These are phyloP conservation scores for Melozone crissalis DNA, from an alignment of 2,113 vertebrate genomes.

Conservation along the genomic window DNA sequence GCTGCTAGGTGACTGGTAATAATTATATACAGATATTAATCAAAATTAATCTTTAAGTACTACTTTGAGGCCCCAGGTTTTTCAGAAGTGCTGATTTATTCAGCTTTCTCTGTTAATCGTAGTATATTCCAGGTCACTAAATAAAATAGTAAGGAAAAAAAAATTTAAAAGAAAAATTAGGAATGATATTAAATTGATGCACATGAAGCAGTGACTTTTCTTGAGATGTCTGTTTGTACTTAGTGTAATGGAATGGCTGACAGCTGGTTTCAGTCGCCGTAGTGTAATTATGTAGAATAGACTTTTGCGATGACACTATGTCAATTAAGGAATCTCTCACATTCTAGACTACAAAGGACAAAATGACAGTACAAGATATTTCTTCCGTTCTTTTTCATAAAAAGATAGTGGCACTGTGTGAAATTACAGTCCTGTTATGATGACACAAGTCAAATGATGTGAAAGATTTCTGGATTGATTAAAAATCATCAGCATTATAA, in stretches of 20 bases:
- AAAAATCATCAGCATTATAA: slow-evolving; percentile 61
- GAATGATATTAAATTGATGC: slow-evolving; percentile 59
- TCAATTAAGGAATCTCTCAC: slow-evolving; percentile 67
- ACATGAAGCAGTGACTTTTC: slow-evolving; percentile 50
- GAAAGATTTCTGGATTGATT: slow-evolving; percentile 63
- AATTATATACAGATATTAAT: slow-evolving; percentile 31
- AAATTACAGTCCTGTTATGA: slow-evolving; percentile 58
- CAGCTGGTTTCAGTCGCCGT: slow-evolving; percentile 69
- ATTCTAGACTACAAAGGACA: slow-evolving; percentile 68
- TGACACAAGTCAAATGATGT: slow-evolving; percentile 65
- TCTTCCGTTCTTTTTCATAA: slow-evolving; percentile 54
- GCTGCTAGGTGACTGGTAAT: slow-evolving; percentile 10
- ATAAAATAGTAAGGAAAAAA: neutral
- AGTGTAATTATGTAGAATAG: slow-evolving; percentile 64
- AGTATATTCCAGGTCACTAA: slow-evolving; percentile 50
- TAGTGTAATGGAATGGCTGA: slow-evolving; percentile 64
- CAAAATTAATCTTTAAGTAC: slow-evolving; percentile 44
- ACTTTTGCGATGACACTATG: slow-evolving; percentile 62
- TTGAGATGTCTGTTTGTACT: slow-evolving; percentile 66
- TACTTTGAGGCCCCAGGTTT: slow-evolving; percentile 18
- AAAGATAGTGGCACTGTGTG: slow-evolving; percentile 57
- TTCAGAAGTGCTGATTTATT: slow-evolving; percentile 24
- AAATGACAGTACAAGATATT: slow-evolving; percentile 65
- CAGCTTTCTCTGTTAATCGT: slow-evolving; percentile 37
- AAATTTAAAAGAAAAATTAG: slow-evolving; percentile 43